These are phyloP conservation scores for Sander vitreus DNA, from an alignment of 2,113 vertebrate genomes.

Conservation along the genomic window DNA sequence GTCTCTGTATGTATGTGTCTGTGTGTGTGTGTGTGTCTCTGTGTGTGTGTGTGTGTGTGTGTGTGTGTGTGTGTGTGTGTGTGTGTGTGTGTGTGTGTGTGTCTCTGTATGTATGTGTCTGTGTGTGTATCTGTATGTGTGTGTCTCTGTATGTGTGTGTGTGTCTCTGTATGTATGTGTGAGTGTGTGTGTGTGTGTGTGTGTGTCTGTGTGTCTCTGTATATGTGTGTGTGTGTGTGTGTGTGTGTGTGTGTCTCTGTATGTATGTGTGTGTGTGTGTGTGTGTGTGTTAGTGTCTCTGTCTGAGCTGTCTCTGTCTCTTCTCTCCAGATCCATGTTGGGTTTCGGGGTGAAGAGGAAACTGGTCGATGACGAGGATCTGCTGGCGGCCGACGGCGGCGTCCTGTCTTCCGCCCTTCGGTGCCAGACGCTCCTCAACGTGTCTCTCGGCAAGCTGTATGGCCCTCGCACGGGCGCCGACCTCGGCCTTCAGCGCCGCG, in stretches of 20 bases:
- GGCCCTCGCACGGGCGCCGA: constrained; percentile 84
- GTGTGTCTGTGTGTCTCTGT: not conserved
- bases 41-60: no score
- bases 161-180: not conserved
- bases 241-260: not conserved
- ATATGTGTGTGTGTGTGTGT: not conserved
- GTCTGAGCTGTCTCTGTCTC: not conserved
- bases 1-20: not conserved
- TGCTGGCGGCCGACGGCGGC: constrained; percentile 85
- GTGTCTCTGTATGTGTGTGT: not conserved
- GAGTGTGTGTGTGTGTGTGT: not conserved
- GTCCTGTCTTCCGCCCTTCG: constrained; percentile 90
- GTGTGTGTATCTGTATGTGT: no score
- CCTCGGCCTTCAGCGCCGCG: constrained; percentile 90
- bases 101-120: not conserved
- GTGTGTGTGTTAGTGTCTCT: not conserved
- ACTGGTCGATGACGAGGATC: constrained; percentile 91
- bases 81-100: constrained; percentile 1
- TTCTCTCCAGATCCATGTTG: constrained; percentile 91
- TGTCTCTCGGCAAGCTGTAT: constrained; percentile 95
- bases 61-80: not conserved
- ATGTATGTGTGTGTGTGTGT: not conserved
- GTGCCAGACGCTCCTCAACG: constrained; percentile 94
- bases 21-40: not conserved
- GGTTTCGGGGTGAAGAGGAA: constrained; percentile 93